Base-by-base conservation (phyloP, 1,140 invertebrate species). In the Lanistes nyassanus region DNA sequence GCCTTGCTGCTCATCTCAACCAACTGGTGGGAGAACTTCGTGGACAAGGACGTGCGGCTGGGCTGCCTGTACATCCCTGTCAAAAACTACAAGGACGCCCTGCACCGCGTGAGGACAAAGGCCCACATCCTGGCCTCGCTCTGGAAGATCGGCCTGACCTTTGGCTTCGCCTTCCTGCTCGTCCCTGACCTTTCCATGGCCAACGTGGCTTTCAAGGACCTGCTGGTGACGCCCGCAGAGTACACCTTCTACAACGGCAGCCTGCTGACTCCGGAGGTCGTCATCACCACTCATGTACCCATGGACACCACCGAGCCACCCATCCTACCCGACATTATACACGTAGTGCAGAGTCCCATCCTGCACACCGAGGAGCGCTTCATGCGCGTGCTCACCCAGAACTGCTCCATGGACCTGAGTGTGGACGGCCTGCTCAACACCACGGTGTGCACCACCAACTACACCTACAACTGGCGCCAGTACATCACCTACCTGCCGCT, bases 11-110 rank as follows among this genome's bases (percentile, higher is more conserved):
- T 97, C 65, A 94, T 96, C 47, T 98, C 96, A 6, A 92, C 95
- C 55, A 95, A 95, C 53, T 99, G 97, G 96, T 98, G 97, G 97
- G 97, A 98, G 89, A 99, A 99, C 89, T 99, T 96, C 84, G 95
- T 97, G 0, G 95, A 95, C 29, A 92, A 93, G 76, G 77, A 80
- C 47, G 72, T 82, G 29, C 67, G 73, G n/a, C 42, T 83, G 0
- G 82, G 81, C 16, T 80, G 76, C 47, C 62, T 83, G 19, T 72
- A 80, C 51, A 68, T 82, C 5, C 76, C 78, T 7, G 70, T 82
- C 11, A 82, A 80, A 60, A 62, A 79, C 39, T 82, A 77, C 74
- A 82, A 80, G 67, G 81, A 81, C 51, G 60, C 76, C 0, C 74
- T 82, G 3, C 76, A 82, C 56, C 42, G 72, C 7, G 79, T 78